Evolutionary conservation across 1,140 invertebrate genomes (phyloP), one percentile per base, ranked within the genome.

Genomic region (Phymastichus coffea): DNA sequence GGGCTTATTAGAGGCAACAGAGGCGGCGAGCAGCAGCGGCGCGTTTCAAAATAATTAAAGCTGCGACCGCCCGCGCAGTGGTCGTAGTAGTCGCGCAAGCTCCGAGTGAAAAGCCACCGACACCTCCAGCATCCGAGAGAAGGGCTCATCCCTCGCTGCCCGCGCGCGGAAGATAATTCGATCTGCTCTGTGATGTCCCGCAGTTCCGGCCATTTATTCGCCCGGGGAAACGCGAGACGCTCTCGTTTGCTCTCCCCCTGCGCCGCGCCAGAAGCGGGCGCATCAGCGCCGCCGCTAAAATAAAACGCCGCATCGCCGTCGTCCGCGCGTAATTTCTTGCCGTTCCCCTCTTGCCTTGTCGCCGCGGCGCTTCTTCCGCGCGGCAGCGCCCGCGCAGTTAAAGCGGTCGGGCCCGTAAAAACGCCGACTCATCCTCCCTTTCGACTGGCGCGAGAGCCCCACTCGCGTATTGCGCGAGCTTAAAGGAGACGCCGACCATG

Each of bases 221-320:
- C 19, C 9, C 12, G 12, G 26, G 28, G 33, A 53, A 53, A 41
- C n/a, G 22, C 37, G 49, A 41, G 22, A 25, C 30, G 19, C 51
- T 61, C 66, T n/a, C n/a, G 58, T n/a, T 61, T 51, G 61, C 23
- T 51, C 61, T 37, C 57, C 61, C 54, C 62, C 60, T 22, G 54
- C 66, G 44, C 63, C 63, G 28, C 64, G 57, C 61, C 64, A 57
- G 64, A 69, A 57, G 63, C 56, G 61, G 57, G 56, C 55, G 57
- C 61, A 55, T 23, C 63, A 59, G 20, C 37, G 48, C 23, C n/a
- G 37, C 38, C 17, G 33, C 44, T 57, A 57, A 48, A 57, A 57
- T 57, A 57, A 57, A 57, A 57, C 28, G 25, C 7, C 35, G 9
- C 28, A 10, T 28, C 35, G 30, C 15, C 28, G 22, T 15, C 10